Base-by-base conservation (phyloP, 2,797 vertebrate species). In the Eurystomus glaucurus region DNA sequence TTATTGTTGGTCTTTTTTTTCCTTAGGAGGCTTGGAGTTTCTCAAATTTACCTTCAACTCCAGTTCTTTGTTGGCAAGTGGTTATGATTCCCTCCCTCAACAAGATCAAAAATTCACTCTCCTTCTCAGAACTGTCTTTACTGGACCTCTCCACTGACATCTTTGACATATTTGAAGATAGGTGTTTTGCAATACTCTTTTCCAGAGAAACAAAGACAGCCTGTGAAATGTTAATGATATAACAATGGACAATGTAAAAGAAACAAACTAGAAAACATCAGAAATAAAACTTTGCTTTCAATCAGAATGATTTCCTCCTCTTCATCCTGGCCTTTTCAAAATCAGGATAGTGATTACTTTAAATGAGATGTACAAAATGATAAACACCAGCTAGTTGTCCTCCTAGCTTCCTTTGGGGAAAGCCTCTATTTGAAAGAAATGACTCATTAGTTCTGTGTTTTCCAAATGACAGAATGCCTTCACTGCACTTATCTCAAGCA, bases 341-440 rank as follows among this genome's bases (percentile, higher is more conserved):
- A 85, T 39, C n/a, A 87, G 51, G n/a, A 72, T 62, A 39, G 80
- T 68, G 31, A 58, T 78, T 68, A 62, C 17, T 89, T 95, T 89
- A 94, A 93, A 88, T 74, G 54, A 95, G 57, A 28, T 65, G 14
- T 58, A 65, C 64, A 82, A 79, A 81, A 85, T 71, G 15, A 78
- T 20, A 65, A 84, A 72, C 58, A 64, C 31, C 45, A 52, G 48
- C 10, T 81, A 88, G 19, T 52, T 70, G 45, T 76, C 57, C 57
- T 35, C 57, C 23, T 57, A 68, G 74, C 68, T 91, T 94, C 58
- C 68, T 87, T 76, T 70, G 60, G 82, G 60, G 33, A 89, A 94
- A 87, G 33, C 26, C 68, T 91, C 17, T 55, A 1, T 85, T 72
- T 94, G 48, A 93, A 90, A 93, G n/a, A 90, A 72, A 39, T 72